Base-by-base conservation (phyloP, 2,113 vertebrate species). In the Laticauda colubrina region DNA sequence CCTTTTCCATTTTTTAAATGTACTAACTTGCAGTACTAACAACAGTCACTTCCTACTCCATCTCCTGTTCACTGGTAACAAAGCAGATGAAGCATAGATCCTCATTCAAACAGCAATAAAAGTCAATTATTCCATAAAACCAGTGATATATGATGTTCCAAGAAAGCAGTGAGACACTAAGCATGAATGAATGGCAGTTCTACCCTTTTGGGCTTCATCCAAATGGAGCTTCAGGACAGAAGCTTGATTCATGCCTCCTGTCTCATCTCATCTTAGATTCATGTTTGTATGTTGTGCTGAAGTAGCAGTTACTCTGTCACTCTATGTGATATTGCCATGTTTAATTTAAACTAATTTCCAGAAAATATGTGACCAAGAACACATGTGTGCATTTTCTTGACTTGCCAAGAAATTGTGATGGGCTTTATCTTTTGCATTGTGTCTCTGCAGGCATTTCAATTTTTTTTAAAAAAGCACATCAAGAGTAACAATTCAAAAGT, bases 401-500 rank as follows among this genome's bases (percentile, higher is more conserved):
- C 20, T 51, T 64, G n/a, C 2, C 57, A 64, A 51, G 57, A 34
- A 87, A 14, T 92, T 53, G 11, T 3, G 39, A 29, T 57, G 39
- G 1, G 24, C 11, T 45, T 86, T 56, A 87, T 91, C 86, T 29
- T 4, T 7, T 88, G 56, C 23, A 43, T 53, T 39, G 39, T 15
- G 26, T 94, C 24, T 5, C 4, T 81, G 89, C 1, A 51, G 86
- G 14, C 20, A 21, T 69, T 90, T 91, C 48, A 59, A 90, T 24
- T 92, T 93, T 59, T 24, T 24, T 45, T 45, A 0, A 6, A 45
- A 92, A 89, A 56, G 59, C 53, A 48, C 90, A 97, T 95, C 24
- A 51, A 51, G 61, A 89, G 85, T 54, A 94, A 18, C 92, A 59
- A 88, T 90, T 87, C 9, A 92, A 93, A 96, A 2, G 92, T 92